Base-by-base conservation (phyloP, 2,113 vertebrate species). In the Albula goreensis region DNA sequence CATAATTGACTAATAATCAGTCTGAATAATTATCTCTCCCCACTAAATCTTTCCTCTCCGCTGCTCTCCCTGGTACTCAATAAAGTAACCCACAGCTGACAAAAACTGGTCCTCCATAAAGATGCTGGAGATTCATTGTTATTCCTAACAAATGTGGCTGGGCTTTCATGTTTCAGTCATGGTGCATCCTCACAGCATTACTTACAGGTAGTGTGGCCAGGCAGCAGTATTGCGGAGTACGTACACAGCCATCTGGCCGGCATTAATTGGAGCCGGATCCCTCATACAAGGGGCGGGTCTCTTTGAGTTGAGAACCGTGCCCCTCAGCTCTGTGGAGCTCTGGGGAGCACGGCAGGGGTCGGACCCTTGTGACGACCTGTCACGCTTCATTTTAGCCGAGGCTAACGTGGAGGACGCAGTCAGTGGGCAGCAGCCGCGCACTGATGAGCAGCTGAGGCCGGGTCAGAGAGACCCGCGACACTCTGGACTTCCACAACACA, bases 1-100 rank as follows among this genome's bases (percentile, higher is more conserved):
- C 86, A 82, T 90, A 90, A 91, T 90, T 90, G 89, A 89, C 88
- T 90, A 89, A 90, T 90, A 90, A 91, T 91, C 88, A 89, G 83
- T 52, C 83, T 86, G 84, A 70, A 86, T 89, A 87, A 89, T 90
- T 87, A 89, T 86, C 85, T 87, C 83, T 87, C 87, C 87, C 80
- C 63, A 86, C 89, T 85, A 53, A 81, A 87, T 57, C 86, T 84
- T 85, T 50, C 19, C 56, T 85, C 81, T 89, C 86, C 41, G 77
- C 57, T 85, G 82, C 8, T 78, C 82, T 50, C 50, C 48, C 82
- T 52, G 83, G 79, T 41, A 41, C 53, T 82, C 50, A 49, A 83
- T 86, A 52, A 83, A 86, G 15, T 85, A 84, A 84, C 82, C 79
- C 51, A 82, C 48, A 77, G 57, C 78, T 57, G 57, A 66, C 50